These are phyloP conservation scores for Lithodes maja DNA, from an alignment of 2,888 invertebrate genomes.

Conservation along the genomic window DNA sequence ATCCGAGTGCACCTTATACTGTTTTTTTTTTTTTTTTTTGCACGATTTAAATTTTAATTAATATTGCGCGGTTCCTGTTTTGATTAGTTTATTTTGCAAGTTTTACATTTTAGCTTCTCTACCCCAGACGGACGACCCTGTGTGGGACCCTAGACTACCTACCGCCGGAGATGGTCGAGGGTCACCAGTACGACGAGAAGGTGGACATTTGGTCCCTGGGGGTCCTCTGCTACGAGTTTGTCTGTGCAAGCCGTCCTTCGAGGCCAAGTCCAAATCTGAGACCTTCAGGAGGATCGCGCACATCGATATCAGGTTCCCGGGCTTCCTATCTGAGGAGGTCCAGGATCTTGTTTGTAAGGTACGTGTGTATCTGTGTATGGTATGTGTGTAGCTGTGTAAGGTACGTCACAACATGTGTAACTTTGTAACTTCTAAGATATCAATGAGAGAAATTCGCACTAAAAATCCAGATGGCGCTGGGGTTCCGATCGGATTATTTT, in stretches of 20 bases:
- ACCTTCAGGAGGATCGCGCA: conserved; percentile 84
- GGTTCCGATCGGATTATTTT: too few relatives aligned
- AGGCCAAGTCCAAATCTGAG: conserved; percentile 82
- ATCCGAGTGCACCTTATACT: too few relatives aligned
- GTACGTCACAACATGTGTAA: too few relatives aligned
- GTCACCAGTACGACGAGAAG: conserved; percentile 85
- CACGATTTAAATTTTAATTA: too few relatives aligned
- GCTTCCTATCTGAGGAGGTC: conserved; percentile 77
- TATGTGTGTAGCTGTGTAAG: too few relatives aligned
- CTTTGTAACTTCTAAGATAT: too few relatives aligned
- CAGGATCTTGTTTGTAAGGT: conserved; percentile 87
- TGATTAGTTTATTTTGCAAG: too few relatives aligned
- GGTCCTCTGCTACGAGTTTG: conserved; percentile 92
- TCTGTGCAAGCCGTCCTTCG: conserved; percentile 94
- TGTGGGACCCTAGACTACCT: conserved; percentile 97
- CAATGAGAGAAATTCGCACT: too few relatives aligned
- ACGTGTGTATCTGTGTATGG: conserved; percentile 54
- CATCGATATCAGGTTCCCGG: conserved; percentile 82
- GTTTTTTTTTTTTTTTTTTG: too few relatives aligned
- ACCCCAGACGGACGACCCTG: conserved; percentile 86
- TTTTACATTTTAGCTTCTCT: neutral
- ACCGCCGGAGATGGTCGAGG: conserved; percentile 96
- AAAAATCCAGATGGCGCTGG: too few relatives aligned
- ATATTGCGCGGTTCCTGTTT: too few relatives aligned
- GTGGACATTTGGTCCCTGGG: conserved; percentile 98